Base-by-base conservation (phyloP, 2,888 invertebrate genomes). In the Pegoplata infirma region DNA sequence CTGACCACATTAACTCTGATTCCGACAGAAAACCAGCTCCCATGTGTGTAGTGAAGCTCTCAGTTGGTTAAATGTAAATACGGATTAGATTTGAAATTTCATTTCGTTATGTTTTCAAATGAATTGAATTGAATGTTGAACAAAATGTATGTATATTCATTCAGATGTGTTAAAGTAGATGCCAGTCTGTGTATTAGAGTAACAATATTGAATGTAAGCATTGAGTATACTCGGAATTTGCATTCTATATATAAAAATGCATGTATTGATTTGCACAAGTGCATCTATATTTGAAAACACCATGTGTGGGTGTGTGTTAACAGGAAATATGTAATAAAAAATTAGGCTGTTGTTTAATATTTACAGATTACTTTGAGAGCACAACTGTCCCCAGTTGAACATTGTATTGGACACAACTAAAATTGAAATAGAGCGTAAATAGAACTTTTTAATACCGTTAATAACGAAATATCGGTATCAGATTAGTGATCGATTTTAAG, bases 61-160 rank as follows among this genome's bases (percentile, higher is more conserved):
- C 32, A 28, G 21, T 58, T 68, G 68, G 49, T 40, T 58, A 36
- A 68, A 47, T 49, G 56, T 49, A 49, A 58, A 69, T 59, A 51
- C 53, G 69, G 51, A 59, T 36, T 40, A 19, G 40, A 51, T 55
- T 58, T 36, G 47, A 68, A 58, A 68, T 25, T 58, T 58, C 32
- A 47, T 68, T 68, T 56, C 56, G 10, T 25, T 56, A 23, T 64
- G 23, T 28, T 66, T 58, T 53, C 53, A n/a, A 8, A 32, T 36
- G 51, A 14, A 17, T 49, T 49, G 49, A 49, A 12, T 19, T 49
- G 12, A 36, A 10, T 17, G 8, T 40, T 14, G 58, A 36, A n/a
- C n/a, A n/a, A 19, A 56, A 21, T 19, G 23, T 40, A 10, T 40
- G 36, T 12, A 36, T 25, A n/a, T n/a, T n/a, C n/a, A n/a, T n/a